phyloP scores from a whole-genome alignment of 2,888 invertebrate species.

The Melipona beecheii region DNA sequence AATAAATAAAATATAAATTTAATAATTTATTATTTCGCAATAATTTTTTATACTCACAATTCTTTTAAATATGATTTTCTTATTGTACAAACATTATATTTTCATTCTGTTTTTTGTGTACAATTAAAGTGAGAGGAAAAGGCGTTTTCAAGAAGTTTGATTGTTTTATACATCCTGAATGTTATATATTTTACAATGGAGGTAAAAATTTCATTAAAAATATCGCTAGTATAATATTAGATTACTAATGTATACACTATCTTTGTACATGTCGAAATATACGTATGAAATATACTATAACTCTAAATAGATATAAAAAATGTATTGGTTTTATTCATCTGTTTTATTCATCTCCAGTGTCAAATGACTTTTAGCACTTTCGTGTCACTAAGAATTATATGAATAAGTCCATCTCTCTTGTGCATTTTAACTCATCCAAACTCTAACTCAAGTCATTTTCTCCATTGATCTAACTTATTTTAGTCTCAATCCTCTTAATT shows the following conservation, averaged over 20 bases:
- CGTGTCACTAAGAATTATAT: slow-evolving; percentile 9
- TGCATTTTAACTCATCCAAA: background rate
- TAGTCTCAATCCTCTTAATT: slow-evolving; percentile 51
- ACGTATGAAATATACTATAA: slow-evolving; percentile 40
- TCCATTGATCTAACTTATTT: slow-evolving; percentile 48
- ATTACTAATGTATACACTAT: slow-evolving; percentile 50
- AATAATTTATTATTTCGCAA: slow-evolving; percentile 5
- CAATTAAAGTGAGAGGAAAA: slow-evolving; percentile 14
- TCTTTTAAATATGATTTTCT: background rate
- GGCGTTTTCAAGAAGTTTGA: background rate
- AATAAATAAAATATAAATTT: slow-evolving; percentile 4
- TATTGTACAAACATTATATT: slow-evolving; percentile 1
- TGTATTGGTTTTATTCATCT: slow-evolving; percentile 8
- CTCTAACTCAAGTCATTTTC: slow-evolving; percentile 22
- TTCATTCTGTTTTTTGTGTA: background rate
- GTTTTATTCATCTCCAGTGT: background rate
- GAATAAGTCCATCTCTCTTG: slow-evolving; percentile 15
- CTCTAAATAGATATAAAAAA: slow-evolving; percentile 41
- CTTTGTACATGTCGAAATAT: slow-evolving; percentile 56
- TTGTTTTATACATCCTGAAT: slow-evolving; percentile 81
- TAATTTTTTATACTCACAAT: background rate
- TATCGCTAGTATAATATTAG: slow-evolving; percentile 31
- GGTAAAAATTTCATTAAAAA: slow-evolving; percentile 30
- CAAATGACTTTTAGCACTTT: slow-evolving; percentile 4
- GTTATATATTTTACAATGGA: slow-evolving; percentile 82